phyloP scores from a whole-genome alignment of 2,113 vertebrate genomes.

The Pithys albifrons region DNA sequence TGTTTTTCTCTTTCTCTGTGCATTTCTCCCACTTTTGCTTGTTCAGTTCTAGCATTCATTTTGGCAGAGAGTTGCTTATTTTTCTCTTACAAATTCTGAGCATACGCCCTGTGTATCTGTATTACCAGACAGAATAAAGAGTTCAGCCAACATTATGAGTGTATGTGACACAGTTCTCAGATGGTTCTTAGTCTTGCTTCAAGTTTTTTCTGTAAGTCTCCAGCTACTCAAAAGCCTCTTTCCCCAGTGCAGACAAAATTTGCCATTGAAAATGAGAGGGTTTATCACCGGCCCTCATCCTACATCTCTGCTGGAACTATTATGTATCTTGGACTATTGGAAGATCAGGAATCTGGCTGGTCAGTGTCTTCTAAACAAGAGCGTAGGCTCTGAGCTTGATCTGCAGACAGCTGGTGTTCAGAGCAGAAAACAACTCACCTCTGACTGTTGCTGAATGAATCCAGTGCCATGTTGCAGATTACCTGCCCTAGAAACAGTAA shows the following conservation, averaged over 20 bases:
- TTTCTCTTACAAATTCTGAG: not conserved
- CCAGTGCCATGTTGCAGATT: not conserved
- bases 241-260: not conserved
- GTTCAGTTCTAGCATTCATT: not conserved
- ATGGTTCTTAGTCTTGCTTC: not conserved
- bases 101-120: not conserved
- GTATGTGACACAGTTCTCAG: not conserved
- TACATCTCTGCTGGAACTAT: not conserved
- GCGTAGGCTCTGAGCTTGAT: not conserved
- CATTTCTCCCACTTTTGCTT: not conserved
- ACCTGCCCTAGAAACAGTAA: not conserved
- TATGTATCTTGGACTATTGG: not conserved
- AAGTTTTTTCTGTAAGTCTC: not conserved
- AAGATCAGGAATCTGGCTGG: not conserved
- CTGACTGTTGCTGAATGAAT: not conserved
- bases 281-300: not conserved
- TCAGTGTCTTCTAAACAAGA: not conserved
- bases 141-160: not conserved
- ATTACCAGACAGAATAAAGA: not conserved
- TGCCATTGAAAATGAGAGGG: not conserved
- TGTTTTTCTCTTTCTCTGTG: not conserved
- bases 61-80: not conserved
- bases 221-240: not conserved
- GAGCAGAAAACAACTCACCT: not conserved
- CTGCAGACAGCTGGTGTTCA: not conserved